These are phyloP conservation scores for Onychostruthus taczanowskii DNA, from an alignment of 2,113 vertebrate species.

Conservation along the genomic window DNA sequence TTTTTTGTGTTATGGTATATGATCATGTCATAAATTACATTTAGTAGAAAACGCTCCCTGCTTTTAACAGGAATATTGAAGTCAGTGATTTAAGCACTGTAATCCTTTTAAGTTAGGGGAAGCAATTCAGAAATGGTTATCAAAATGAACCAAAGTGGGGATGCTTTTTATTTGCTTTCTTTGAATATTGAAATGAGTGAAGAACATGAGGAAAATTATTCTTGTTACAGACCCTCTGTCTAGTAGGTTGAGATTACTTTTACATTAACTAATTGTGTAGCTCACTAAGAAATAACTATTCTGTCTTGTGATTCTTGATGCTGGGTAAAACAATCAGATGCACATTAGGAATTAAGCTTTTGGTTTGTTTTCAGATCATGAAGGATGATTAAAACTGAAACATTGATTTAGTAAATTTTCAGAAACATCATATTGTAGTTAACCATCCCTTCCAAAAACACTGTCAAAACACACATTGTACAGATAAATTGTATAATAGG, in stretches of 20 bases:
- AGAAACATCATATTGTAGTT: not conserved
- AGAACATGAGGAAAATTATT: not conserved
- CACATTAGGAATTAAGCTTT: not conserved
- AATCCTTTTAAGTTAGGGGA: not conserved
- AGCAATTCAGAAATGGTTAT: not conserved
- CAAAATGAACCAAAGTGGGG: not conserved
- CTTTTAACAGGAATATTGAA: not conserved
- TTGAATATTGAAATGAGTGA: not conserved
- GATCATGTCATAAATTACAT: not conserved
- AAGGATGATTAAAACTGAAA: constrained; percentile 7
- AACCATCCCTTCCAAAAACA: not conserved
- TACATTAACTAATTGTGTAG: not conserved
- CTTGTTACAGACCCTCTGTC: not conserved
- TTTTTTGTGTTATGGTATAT: not conserved
- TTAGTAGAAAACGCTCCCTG: not conserved
- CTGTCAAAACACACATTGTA: not conserved
- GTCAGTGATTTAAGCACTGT: not conserved
- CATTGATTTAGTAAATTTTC: not conserved
- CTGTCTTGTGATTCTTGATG: not conserved
- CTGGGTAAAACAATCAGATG: not conserved
- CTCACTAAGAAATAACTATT: not conserved
- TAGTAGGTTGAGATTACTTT: not conserved
- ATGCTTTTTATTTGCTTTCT: not conserved
- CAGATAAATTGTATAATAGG: not conserved
- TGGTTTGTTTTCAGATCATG: not conserved